Percentiles rank a stretch among this genome's conserved stretches.
Evolutionary conservation across 2,888 invertebrate species (phyloP).

Genomic region (Eurytoma californica): DNA sequence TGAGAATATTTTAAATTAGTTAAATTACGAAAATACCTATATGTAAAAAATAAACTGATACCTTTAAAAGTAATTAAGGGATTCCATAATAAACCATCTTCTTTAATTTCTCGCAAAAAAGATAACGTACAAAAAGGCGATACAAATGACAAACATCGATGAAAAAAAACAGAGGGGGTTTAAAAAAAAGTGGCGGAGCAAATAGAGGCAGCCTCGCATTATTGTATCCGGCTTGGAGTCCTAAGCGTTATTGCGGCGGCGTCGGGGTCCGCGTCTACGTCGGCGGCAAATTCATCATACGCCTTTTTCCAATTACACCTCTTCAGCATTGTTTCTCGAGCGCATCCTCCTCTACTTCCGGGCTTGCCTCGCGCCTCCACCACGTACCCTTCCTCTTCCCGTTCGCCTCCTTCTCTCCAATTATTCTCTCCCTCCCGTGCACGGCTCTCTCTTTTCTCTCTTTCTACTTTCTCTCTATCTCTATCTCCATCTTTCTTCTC

Average conservation of each 20-base stretch:
- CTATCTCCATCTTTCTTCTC: background rate
- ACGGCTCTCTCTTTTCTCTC: background rate
- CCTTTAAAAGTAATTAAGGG: too few relatives aligned
- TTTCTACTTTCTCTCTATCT: background rate
- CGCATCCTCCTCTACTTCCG: conserved; percentile 24
- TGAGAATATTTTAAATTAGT: too few relatives aligned
- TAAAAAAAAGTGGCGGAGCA: background rate
- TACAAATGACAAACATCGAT: too few relatives aligned
- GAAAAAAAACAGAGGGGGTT: too few relatives aligned
- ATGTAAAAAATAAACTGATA: too few relatives aligned
- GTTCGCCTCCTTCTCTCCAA: background rate
- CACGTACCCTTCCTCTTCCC: background rate
- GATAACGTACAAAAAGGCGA: background rate
- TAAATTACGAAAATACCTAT: too few relatives aligned
- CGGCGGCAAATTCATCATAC: conserved; percentile 43
- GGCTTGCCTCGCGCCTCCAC: background rate
- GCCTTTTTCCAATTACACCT: conserved; percentile 53
- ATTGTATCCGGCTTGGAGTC: conserved; percentile 19
- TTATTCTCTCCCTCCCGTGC: background rate
- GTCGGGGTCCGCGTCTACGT: background rate
- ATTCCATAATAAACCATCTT: too few relatives aligned
- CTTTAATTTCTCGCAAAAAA: background rate
- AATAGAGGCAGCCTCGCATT: conserved; percentile 27
- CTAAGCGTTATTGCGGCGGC: background rate
- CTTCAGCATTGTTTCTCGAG: conserved; percentile 38